Evolutionary conservation across 2,888 invertebrate species (phyloP).

Genomic region (Agriopis marginaria): DNA sequence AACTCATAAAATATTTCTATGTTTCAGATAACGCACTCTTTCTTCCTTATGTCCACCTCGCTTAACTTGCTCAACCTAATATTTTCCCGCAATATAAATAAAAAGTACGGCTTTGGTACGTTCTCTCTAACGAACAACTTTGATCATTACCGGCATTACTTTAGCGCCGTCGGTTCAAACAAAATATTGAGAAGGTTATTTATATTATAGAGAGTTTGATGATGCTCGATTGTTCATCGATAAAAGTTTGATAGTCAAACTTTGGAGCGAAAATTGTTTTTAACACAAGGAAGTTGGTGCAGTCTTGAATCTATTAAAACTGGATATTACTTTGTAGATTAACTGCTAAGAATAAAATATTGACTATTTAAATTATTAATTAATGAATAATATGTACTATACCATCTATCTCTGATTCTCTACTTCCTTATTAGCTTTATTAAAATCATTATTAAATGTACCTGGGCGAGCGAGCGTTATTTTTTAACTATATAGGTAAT

Average conservation of each 20-base stretch:
- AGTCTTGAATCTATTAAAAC: not conserved
- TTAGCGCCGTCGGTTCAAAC: slow-evolving; percentile 28
- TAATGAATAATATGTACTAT: no score
- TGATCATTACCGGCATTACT: slow-evolving; percentile 33
- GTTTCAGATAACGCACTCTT: not conserved
- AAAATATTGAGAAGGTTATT: slow-evolving; percentile 33
- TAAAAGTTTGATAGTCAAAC: slow-evolving; percentile 18
- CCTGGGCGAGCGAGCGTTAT: no score
- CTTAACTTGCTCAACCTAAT: slow-evolving; percentile 23
- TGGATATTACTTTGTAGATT: not conserved
- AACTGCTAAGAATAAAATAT: no score
- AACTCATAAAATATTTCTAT: not conserved
- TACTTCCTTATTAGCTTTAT: no score
- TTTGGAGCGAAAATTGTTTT: slow-evolving; percentile 8
- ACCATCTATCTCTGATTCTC: no score
- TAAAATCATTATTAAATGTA: no score
- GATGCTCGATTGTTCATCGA: slow-evolving; percentile 23
- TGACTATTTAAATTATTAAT: no score
- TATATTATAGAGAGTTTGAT: slow-evolving; percentile 10
- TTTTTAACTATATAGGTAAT: no score
- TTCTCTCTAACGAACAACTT: slow-evolving; percentile 27
- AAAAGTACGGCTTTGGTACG: slow-evolving; percentile 33
- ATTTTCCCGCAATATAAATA: slow-evolving; percentile 46
- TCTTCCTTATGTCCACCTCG: not conserved
- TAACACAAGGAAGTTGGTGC: not conserved